A percentile compares a stretch with the other conserved stretches of the same genome.
phyloP scores from a whole-genome alignment of 1,140 invertebrate genomes.

The Pseudomyrmex dendroicus region DNA sequence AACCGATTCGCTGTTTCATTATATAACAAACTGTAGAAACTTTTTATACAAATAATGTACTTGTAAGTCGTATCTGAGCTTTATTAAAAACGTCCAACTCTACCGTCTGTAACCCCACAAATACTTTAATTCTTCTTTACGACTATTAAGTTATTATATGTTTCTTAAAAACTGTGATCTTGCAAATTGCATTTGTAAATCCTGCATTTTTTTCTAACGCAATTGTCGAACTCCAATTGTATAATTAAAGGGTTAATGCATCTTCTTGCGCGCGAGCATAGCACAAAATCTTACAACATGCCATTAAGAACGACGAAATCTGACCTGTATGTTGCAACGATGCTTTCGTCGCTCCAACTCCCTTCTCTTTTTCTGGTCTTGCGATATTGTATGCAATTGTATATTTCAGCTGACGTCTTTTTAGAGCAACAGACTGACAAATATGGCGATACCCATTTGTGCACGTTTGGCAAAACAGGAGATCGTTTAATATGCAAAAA shows the following conservation, averaged over 20 bases:
- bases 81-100: slow-evolving; percentile 20
- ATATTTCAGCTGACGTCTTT: neutral
- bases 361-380: slow-evolving; percentile 33
- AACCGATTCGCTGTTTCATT: slow-evolving; percentile 2
- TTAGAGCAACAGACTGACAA: slow-evolving; percentile 16
- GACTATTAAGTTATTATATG: neutral
- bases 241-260: slow-evolving; percentile 45
- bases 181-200: neutral
- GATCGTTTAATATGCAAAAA: slow-evolving; percentile 23
- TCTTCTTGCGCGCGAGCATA: slow-evolving; percentile 50
- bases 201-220: neutral
- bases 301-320: slow-evolving; percentile 47
- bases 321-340: slow-evolving; percentile 12
- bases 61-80: neutral
- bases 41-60: slow-evolving; percentile 12
- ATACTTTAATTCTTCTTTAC: neutral
- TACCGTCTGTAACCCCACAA: neutral
- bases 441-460: slow-evolving; percentile 24
- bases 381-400: slow-evolving; percentile 26
- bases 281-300: slow-evolving; percentile 8
- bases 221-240: neutral
- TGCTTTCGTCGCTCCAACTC: neutral
- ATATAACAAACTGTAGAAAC: neutral
- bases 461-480: slow-evolving; percentile 11
- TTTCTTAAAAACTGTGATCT: slow-evolving; percentile 4